phyloP scores from a whole-genome alignment of 2,113 vertebrate genomes.

The Hylia prasina region DNA sequence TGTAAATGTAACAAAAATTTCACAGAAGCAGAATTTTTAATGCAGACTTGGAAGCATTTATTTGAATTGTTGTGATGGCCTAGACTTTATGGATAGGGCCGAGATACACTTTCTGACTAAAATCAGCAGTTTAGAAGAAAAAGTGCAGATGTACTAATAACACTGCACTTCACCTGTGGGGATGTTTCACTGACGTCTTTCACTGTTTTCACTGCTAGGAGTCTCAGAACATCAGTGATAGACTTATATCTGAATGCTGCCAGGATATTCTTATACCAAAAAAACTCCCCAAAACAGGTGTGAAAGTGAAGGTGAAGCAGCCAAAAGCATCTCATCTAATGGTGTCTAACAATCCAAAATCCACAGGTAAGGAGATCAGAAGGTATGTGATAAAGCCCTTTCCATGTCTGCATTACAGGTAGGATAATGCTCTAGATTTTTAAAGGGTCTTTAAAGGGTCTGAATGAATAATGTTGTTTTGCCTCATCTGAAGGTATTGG shows the following conservation, averaged over 20 bases:
- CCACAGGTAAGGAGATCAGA: background rate
- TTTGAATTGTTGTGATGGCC: background rate
- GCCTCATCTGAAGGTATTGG: background rate
- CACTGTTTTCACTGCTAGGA: background rate
- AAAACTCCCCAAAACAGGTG: background rate
- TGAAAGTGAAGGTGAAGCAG: background rate
- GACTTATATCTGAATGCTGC: background rate
- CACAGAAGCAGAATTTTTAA: background rate
- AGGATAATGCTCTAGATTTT: background rate
- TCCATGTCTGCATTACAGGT: background rate
- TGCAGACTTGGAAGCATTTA: background rate
- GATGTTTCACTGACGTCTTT: background rate
- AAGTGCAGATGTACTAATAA: background rate
- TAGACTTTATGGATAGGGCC: background rate
- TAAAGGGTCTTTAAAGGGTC: background rate
- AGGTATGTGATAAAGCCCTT: background rate
- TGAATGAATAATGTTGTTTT: accelerated
- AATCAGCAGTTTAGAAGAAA: background rate
- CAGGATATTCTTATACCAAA: background rate
- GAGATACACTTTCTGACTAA: background rate
- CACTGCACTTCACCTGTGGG: background rate
- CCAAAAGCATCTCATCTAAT: background rate
- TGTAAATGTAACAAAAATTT: background rate
- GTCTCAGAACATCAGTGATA: background rate
- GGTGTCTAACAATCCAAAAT: background rate